Evolutionary conservation across 2,113 vertebrate genomes (phyloP).

Genomic region (Carlito syrichta): DNA sequence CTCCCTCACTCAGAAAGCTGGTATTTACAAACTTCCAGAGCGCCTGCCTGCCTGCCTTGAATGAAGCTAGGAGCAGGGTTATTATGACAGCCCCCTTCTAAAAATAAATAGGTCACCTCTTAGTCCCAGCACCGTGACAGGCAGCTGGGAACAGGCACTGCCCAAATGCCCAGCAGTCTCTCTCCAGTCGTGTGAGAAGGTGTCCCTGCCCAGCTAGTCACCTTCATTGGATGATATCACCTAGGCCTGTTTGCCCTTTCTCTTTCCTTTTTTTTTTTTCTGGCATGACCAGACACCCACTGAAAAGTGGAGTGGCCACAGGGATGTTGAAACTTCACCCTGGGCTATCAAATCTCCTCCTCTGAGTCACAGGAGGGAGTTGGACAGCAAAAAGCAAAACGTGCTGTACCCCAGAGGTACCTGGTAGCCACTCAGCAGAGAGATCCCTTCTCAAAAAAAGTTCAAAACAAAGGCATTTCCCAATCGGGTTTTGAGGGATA

Average conservation of each 20-base stretch:
- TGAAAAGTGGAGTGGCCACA: not conserved
- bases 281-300: conserved; percentile 25
- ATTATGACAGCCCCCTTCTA: conserved; percentile 89
- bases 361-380: not conserved
- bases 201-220: conserved; percentile 62
- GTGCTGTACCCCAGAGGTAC: not conserved
- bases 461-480: not conserved
- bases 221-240: conserved; percentile 72
- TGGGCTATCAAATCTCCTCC: not conserved
- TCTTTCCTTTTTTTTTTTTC: not conserved
- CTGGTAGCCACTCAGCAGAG: not conserved
- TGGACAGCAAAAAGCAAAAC: not conserved
- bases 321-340: not conserved
- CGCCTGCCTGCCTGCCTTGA: conserved; percentile 87
- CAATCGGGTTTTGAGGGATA: not conserved
- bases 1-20: conserved; percentile 69
- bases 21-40: conserved; percentile 82
- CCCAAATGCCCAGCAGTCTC: conserved; percentile 69
- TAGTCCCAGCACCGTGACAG: conserved; percentile 83
- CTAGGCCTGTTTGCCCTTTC: conserved; percentile 44
- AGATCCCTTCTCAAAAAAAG: not conserved
- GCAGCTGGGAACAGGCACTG: conserved; percentile 70
- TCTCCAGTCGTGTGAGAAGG: conserved; percentile 75
- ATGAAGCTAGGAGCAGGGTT: conserved; percentile 82
- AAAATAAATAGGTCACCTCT: conserved; percentile 93